Evolutionary conservation across 2,888 invertebrate species (phyloP), one percentile per base, ranked within the genome.

Genomic region (Pandemis cinnamomeana): DNA sequence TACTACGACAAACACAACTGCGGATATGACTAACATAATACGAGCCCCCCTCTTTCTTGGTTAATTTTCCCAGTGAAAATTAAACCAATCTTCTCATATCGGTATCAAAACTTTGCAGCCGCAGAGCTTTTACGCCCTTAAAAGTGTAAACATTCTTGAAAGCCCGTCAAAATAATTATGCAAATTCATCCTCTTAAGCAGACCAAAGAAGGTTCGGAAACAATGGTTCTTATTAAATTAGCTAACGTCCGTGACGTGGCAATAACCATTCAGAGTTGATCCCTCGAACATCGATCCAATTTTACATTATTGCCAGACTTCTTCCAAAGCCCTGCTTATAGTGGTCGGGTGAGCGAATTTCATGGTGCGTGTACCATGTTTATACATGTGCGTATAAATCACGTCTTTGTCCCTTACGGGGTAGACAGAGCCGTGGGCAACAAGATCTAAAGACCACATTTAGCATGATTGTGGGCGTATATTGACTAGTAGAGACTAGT

Each of bases 171-270:
- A 73, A 67, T 67, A 67, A 73, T 73, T 73, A 73, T 73, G 73
- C 73, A 73, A 73, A 73, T 73, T 72, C 73, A 73, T 70, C 64
- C 60, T 10, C 60, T 66, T 73, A 73, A 70, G 69, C 69, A 73
- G 69, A 51, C 58, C 42, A 64, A 70, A 70, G 69, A 66, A 73
- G 72, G 61, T 67, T 60, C 51, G 41, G 64, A 73, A 71, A 73
- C 73, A 73, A 73, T 69, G 27, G 73, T 11, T 70, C 73, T 70
- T 27, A 70, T 64, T 66, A 73, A 73, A 70, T 70, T 70, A 64
- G 73, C 41, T 48, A 13, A 27, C 44, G 48, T 42, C n/a, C 36
- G 60, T 53, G 60, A 53, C 64, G n/a, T 7, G 15, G 64, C 51
- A 11, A 7, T 66, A 73, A 73, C 73, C 72, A 64, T 63, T 63